Percentiles rank a stretch among this genome's conserved stretches.
phyloP scores from a whole-genome alignment of 2,113 vertebrate genomes.

The Aldabrachelys gigantea region DNA sequence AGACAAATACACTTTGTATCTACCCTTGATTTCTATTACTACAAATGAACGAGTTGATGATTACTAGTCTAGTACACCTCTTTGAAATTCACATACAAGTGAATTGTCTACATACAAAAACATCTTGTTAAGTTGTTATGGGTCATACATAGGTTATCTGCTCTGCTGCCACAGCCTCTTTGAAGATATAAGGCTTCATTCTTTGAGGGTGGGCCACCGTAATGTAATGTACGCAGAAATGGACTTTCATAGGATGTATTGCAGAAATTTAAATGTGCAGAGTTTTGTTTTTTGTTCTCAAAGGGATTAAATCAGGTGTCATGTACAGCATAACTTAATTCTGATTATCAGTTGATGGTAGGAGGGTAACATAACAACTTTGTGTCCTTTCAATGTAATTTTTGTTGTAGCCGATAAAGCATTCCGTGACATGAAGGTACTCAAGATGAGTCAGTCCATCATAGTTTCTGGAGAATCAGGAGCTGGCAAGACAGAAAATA shows the following conservation, averaged over 20 bases:
- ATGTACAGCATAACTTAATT: not conserved
- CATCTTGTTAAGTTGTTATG: too few species aligned
- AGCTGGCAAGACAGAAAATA: constrained; percentile 98
- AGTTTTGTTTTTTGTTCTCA: not conserved
- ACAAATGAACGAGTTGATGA: not conserved
- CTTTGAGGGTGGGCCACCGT: not conserved
- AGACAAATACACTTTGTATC: too few species aligned
- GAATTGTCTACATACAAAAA: too few species aligned
- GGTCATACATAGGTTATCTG: too few species aligned
- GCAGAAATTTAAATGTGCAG: not conserved
- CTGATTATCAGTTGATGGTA: not conserved
- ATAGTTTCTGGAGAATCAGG: constrained; percentile 98
- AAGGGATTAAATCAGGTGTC: not conserved
- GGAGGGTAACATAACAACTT: not conserved
- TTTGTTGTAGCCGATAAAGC: constrained; percentile 91
- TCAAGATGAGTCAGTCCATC: constrained; percentile 98
- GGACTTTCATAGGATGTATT: not conserved
- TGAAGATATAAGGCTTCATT: not conserved
- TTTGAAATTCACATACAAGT: not conserved
- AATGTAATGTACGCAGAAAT: not conserved
- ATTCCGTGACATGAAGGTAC: constrained; percentile 97
- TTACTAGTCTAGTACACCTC: not conserved
- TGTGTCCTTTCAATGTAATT: not conserved
- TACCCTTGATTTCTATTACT: too few species aligned
- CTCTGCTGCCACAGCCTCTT: too few species aligned